A percentile compares a stretch with the other conserved stretches of the same genome.
Conservation (phyloP, 1,140 invertebrate species). For the Eulimnadia texana region DNA sequence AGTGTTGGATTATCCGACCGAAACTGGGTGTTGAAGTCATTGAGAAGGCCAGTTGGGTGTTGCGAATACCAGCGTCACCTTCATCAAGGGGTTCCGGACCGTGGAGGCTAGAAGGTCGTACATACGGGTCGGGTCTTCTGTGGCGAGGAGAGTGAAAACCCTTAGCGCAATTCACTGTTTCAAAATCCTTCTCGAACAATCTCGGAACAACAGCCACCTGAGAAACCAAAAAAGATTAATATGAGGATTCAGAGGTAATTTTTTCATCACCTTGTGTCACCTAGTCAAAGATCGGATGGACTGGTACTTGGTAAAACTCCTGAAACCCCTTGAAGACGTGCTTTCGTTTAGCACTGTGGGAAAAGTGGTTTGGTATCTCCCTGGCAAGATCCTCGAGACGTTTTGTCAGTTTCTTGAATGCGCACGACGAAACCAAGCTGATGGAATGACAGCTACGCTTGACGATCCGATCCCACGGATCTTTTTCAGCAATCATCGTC, state of each 20-base stretch:
- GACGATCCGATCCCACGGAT: slow-evolving; percentile 15
- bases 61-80: background rate
- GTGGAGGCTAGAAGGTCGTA: background rate
- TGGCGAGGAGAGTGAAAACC: background rate
- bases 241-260: no score
- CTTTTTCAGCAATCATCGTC: slow-evolving; percentile 13
- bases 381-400: slow-evolving; percentile 16
- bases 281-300: no score
- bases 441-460: slow-evolving; percentile 19
- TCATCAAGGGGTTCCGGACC: background rate
- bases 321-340: slow-evolving; percentile 15
- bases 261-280: no score
- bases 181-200: slow-evolving; percentile 1
- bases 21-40: background rate
- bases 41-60: background rate
- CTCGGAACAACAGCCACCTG: slow-evolving; percentile 15
- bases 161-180: background rate
- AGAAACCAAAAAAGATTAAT: slow-evolving; percentile 6
- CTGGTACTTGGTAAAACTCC: slow-evolving; percentile 11
- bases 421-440: slow-evolving; percentile 16
- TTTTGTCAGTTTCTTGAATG: slow-evolving; percentile 18
- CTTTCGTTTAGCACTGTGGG: slow-evolving; percentile 16
- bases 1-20: background rate
- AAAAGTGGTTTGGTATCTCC: slow-evolving; percentile 16
- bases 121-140: background rate